Evolutionary conservation across 2,888 invertebrate species (phyloP).

Genomic region (Himalopsyche kuldschensis): DNA sequence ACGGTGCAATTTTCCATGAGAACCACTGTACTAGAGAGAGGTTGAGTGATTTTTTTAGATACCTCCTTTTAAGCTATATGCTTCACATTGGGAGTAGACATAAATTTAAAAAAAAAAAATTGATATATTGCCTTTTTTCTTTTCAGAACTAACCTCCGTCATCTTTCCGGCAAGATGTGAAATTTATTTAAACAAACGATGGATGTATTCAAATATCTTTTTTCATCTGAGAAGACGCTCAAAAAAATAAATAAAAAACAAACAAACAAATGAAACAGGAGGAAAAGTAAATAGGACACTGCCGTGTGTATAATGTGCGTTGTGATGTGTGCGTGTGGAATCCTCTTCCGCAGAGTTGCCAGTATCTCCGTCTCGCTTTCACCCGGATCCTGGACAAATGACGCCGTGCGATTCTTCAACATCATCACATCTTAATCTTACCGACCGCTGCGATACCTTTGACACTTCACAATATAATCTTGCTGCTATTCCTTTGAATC

Average conservation of each 20-base stretch:
- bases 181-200: not conserved
- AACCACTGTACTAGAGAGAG: too few species aligned
- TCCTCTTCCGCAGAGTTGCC: not conserved
- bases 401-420: too few species aligned
- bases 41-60: too few species aligned
- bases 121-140: not conserved
- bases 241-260: not conserved
- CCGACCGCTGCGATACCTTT: too few species aligned
- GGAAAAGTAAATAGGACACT: not conserved
- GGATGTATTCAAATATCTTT: not conserved
- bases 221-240: constrained; percentile 4
- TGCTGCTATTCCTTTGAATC: too few species aligned
- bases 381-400: not conserved
- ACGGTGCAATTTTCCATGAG: too few species aligned
- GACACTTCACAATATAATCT: too few species aligned
- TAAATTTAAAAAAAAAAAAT: too few species aligned
- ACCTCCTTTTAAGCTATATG: too few species aligned
- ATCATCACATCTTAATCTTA: too few species aligned
- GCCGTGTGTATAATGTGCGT: not conserved
- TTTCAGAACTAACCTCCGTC: constrained; percentile 16
- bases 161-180: not conserved
- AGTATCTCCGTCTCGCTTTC: not conserved
- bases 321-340: not conserved
- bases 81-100: too few species aligned
- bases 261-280: not conserved